Evolutionary conservation across 2,113 vertebrate genomes (phyloP), one percentile per base, ranked within the genome.

Genomic region (Platysteira castanea): DNA sequence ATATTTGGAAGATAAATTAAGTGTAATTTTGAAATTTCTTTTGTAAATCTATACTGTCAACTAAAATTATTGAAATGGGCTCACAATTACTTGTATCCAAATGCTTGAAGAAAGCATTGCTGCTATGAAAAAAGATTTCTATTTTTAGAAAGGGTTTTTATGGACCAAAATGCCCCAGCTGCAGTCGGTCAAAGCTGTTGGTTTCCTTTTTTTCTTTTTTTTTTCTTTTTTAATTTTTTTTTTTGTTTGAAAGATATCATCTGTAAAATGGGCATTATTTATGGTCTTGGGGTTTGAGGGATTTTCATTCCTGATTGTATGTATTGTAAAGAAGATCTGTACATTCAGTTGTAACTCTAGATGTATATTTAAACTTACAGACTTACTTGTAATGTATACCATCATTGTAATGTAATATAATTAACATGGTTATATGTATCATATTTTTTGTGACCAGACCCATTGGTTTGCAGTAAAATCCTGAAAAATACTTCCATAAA

Each of bases 401-500:
- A 97, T 97, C 98, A 98, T 98, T 98, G 98, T 98, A 99, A 99
- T 99, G 99, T 99, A 99, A 99, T 99, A 98, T 99, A 99, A 98
- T 99, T 99, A 99, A 98, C 97, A 98, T 98, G 96, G 97, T 96
- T 97, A 98, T 98, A 99, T 98, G 98, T 99, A 99, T 97, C 98
- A 98, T 98, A 97, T 98, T 98, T 97, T 97, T 97, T 95, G 98
- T 99, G 98, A 98, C 98, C 98, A 98, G 98, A 98, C 97, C 97
- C 95, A 98, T 98, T 97, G 98, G 99, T 99, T 99, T 99, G 98
- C 98, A 99, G 99, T 99, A 99, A 99, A 99, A 98, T 96, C 91
- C 92, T 97, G 74, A 97, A 98, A 98, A 98, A 95, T 96, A 98
- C 90, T 93, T 97, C 73, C 54, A 69, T 88, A 84, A 93, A 24